Evolutionary conservation across 2,113 vertebrate genomes (phyloP), one percentile per base, ranked within the genome.

Genomic region (Lepisosteus oculatus): DNA sequence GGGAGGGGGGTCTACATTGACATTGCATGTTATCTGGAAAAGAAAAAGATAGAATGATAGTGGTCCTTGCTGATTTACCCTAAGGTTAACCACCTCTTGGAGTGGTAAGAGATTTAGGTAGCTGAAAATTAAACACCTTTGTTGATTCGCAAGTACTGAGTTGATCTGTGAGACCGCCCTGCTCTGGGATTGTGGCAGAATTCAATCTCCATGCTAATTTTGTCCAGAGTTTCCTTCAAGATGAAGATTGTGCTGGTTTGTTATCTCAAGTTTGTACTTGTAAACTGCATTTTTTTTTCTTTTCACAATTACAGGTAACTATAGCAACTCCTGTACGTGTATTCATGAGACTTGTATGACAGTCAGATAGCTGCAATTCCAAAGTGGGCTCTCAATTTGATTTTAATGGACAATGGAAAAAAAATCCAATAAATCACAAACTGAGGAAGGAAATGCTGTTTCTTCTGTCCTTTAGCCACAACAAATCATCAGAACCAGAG

Each of bases 141-240:
- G 72, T 74, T 61, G 59, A 63, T 5, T 61, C 3, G 11, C 43
- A 70, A n/a, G 62, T 14, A 29, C 54, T 43, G 47, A 42, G 68
- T 74, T 73, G 66, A 77, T 70, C 17, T 3, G 67, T 69, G 67
- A 77, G 62, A 67, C 62, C 55, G 43, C 57, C 57, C 55, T 55
- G 68, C 44, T 68, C 59, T 71, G 42, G 67, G 69, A 15, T 43
- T 7, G 61, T n/a, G 44, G 70, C 14, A 56, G 62, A 67, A 76
- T 79, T 73, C 79, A 75, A 75, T 81, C 69, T 84, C 74, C 71
- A 83, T 78, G 78, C 74, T 78, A 80, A 85, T 85, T 67, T 14
- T 61, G 11, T 8, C 45, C 55, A 43, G 5, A 43, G 69, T 67
- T 64, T 2, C 5, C 42, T 64, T 64, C 8, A 64, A 29, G 42